Base-by-base conservation (phyloP, 2,888 invertebrate genomes). In the Ferrisia virgata region DNA sequence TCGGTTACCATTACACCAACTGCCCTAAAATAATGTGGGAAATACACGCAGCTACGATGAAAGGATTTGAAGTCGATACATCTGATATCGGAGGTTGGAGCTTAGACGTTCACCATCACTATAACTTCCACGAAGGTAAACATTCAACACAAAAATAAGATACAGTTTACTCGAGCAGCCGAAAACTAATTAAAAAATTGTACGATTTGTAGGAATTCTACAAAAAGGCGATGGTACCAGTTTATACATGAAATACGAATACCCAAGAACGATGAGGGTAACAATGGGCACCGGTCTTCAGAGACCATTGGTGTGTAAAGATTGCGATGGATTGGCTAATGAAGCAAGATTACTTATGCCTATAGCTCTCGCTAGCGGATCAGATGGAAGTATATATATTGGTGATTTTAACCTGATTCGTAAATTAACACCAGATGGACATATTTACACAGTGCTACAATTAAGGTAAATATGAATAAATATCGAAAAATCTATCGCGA, bases 11-110 rank as follows among this genome's bases (percentile, higher is more conserved):
- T 89, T 97, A 99, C 88, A 93, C 93, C 15, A 93, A 93, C 9
- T 98, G 99, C 89, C 90, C 91, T 58, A 92, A 94, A 85, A 93
- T 97, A 15, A 94, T 98, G 47, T 99, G 99, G 99, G 96, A 96
- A 87, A 95, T 96, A 2, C 96, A 97, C 89, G 96, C 97, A 0
- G 96, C 97, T 1, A 95, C 95, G 47, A 90, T 99, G 87, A 95
- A 96, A 89, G 98, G 98, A 28, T 97, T 96, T 89, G 98, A 98
- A 89, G 96, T 98, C 80, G 96, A 96, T 87, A 97, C 98, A 86
- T 97, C 98, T 0, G 97, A 98, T 88, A 95, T 98, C 84, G 98
- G 98, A 0, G 97, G 97, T 78, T 99, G 98, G 98, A 97, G 98
- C 81, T 90, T 99, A 84, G 96, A 99, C 88, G 96, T 98, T 86